These are phyloP conservation scores for Neodontobutis hainanensis DNA, from an alignment of 2,113 vertebrate species.

Conservation along the genomic window DNA sequence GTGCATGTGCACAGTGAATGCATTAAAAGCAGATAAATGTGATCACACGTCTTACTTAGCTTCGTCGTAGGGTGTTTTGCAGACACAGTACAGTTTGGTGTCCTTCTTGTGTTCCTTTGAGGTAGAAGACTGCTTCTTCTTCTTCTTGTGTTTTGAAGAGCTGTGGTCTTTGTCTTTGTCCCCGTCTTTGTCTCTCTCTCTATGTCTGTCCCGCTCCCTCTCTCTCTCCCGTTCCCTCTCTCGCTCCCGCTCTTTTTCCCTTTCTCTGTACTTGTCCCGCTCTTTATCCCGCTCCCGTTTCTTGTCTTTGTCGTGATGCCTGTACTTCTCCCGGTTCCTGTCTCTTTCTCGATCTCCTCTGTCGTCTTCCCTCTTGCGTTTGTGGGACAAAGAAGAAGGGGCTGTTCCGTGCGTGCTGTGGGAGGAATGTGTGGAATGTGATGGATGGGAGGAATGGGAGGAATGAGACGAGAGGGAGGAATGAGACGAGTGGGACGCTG, in stretches of 20 bases:
- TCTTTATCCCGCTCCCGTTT: constrained; percentile 61
- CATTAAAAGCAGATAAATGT: background rate
- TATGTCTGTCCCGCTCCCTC: constrained; percentile 29
- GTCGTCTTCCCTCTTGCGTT: constrained; percentile 93
- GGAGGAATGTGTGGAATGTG: constrained; percentile 57
- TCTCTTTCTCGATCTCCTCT: constrained; percentile 58
- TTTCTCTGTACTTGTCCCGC: constrained; percentile 39
- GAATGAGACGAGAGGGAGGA: constrained; percentile 32
- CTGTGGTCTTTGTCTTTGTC: constrained; percentile 68
- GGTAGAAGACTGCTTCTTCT: constrained; percentile 97
- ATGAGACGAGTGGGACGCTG: constrained; percentile 21
- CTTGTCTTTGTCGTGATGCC: constrained; percentile 64
- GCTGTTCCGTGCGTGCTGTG: constrained; percentile 33
- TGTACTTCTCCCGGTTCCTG: constrained; percentile 47
- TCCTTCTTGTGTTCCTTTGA: constrained; percentile 98
- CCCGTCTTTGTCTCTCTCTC: constrained; percentile 41
- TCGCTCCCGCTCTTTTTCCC: constrained; percentile 24
- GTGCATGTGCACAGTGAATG: too few relatives aligned
- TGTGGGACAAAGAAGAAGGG: constrained; percentile 75
- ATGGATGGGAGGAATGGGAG: constrained; percentile 40
- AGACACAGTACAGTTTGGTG: constrained; percentile 98
- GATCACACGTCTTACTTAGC: constrained; percentile 86
- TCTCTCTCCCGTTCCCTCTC: constrained; percentile 63
- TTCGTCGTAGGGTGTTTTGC: constrained; percentile 97
- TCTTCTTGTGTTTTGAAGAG: constrained; percentile 92